These are phyloP conservation scores for Miichthys miiuy DNA, from an alignment of 2,797 vertebrate species.

Conservation along the genomic window DNA sequence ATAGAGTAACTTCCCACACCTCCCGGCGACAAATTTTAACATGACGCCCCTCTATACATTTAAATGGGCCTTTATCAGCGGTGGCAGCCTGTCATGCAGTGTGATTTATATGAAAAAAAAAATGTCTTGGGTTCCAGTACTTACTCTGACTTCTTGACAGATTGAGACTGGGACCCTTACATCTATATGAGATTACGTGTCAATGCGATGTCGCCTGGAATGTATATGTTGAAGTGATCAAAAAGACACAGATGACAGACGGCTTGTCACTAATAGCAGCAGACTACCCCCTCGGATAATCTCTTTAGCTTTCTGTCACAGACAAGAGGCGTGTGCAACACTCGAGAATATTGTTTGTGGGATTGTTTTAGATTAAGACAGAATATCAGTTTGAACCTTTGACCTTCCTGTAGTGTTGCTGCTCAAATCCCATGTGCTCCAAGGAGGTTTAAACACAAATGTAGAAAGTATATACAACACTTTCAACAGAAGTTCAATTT, in stretches of 20 bases:
- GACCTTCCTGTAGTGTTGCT: conserved; percentile 26
- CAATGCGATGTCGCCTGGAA: conserved; percentile 36
- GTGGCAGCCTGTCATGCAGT: conserved; percentile 53
- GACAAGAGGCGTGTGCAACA: conserved; percentile 27
- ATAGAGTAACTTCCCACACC: conserved; percentile 77
- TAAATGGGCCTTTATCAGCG: conserved; percentile 83
- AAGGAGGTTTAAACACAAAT: conserved; percentile 22
- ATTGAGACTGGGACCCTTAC: conserved; percentile 19
- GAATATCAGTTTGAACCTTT: conserved; percentile 34
- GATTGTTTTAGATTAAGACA: conserved; percentile 47
- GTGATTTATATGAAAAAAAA: conserved; percentile 62
- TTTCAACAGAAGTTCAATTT: too few relatives aligned
- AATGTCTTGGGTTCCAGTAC: conserved; percentile 27
- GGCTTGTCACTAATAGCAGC: conserved; percentile 26
- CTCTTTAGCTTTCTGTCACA: conserved; percentile 34
- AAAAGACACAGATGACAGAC: conserved; percentile 39
- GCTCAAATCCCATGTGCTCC: conserved; percentile 15
- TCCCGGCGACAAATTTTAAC: conserved; percentile 67
- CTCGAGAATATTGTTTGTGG: conserved; percentile 46
- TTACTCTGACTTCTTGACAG: conserved; percentile 47
- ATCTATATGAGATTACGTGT: conserved; percentile 47
- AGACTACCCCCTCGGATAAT: conserved; percentile 46
- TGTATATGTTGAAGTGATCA: conserved; percentile 48
- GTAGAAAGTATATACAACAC: background rate
- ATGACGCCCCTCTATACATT: conserved; percentile 79